phyloP scores from a whole-genome alignment of 2,797 vertebrate genomes.

The Clarias fuscus region DNA sequence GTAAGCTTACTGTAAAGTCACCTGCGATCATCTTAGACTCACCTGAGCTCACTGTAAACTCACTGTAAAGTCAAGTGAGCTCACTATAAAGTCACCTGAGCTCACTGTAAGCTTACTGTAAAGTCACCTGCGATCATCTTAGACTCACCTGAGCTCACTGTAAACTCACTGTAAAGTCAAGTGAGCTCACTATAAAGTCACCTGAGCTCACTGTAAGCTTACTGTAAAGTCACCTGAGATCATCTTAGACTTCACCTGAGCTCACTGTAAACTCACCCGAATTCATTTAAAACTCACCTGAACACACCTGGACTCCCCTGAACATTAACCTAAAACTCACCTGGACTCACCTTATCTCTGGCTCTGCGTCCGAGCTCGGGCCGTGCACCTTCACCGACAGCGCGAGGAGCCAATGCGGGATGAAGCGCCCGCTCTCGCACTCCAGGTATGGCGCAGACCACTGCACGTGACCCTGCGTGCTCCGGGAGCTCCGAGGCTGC shows the following conservation, averaged over 20 bases:
- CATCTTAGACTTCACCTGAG: neutral
- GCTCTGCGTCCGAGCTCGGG: slow-evolving; percentile 80
- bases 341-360: slow-evolving; percentile 88
- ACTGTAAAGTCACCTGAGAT: neutral
- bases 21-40: neutral
- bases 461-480: slow-evolving; percentile 47
- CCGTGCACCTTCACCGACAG: slow-evolving; percentile 92
- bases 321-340: neutral
- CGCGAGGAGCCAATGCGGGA: slow-evolving; percentile 92
- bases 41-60: neutral
- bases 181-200: neutral
- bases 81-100: neutral
- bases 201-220: neutral
- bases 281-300: neutral
- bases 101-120: neutral
- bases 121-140: neutral
- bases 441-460: slow-evolving; percentile 96
- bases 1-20: neutral
- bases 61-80: neutral
- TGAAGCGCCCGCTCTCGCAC: slow-evolving; percentile 90
- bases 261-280: neutral
- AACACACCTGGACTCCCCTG: neutral
- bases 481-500: neutral
- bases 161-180: neutral
- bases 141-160: neutral